phyloP scores from a whole-genome alignment of 1,140 invertebrate species.

The Goniozus legneri region DNA sequence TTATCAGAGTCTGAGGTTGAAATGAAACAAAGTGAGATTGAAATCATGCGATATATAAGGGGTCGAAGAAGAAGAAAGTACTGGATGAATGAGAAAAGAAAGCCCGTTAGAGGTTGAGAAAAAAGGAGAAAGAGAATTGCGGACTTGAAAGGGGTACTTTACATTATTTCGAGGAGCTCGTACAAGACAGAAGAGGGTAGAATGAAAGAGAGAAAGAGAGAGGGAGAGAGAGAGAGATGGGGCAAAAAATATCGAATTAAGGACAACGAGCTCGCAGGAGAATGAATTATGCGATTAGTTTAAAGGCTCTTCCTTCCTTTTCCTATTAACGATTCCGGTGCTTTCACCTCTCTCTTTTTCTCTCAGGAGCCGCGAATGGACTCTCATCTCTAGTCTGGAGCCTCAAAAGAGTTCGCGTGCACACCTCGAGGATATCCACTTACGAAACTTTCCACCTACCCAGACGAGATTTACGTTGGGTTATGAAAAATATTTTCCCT shows the following conservation, averaged over 20 bases:
- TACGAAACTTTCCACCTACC: no score
- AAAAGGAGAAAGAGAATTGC: no score
- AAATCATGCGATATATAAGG: no score
- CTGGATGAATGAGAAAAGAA: no score
- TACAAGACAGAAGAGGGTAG: conserved; percentile 11
- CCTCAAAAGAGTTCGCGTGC: no score
- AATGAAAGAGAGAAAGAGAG: conserved; percentile 14
- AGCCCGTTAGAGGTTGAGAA: no score
- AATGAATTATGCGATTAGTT: conserved; percentile 32
- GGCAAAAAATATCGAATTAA: conserved; percentile 2
- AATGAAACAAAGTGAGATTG: no score
- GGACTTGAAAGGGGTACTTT: conserved; percentile 28
- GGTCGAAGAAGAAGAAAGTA: no score
- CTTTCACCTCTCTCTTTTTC: conserved; percentile 9
- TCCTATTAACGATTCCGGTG: conserved; percentile 11
- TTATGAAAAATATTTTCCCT: not conserved
- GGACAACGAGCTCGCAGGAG: conserved; percentile 9
- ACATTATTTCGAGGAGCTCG: conserved; percentile 31
- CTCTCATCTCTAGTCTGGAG: not conserved
- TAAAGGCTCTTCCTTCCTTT: conserved; percentile 19
- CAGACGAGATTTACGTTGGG: not conserved
- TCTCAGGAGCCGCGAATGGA: not conserved
- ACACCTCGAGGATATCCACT: no score
- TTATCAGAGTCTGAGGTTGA: no score
- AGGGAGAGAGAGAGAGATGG: not conserved